Evolutionary conservation across 2,888 invertebrate genomes (phyloP).

Genomic region (Plagodis pulveraria): DNA sequence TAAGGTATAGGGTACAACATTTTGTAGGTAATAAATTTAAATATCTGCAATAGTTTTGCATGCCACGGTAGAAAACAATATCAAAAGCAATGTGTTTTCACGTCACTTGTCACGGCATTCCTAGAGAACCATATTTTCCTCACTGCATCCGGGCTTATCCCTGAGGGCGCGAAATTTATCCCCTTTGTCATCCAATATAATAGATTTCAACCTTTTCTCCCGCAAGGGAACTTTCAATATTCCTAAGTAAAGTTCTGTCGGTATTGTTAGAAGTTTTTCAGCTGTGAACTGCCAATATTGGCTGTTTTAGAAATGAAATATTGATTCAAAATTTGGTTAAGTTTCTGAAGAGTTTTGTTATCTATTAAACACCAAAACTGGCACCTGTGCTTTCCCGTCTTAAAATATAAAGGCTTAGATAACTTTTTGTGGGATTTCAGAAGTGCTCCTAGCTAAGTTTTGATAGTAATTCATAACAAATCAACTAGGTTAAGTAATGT

Average conservation of each 20-base stretch:
- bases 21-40: no score
- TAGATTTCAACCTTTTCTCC: conserved; percentile 24
- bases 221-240: conserved; percentile 30
- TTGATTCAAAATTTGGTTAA: background rate
- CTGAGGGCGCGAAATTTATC: conserved; percentile 26
- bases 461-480: no score
- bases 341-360: background rate
- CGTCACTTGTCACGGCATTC: conserved; percentile 6
- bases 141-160: conserved; percentile 16
- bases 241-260: conserved; percentile 26
- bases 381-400: no score
- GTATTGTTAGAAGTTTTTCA: conserved; percentile 24
- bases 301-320: conserved; percentile 7
- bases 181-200: conserved; percentile 24
- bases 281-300: conserved; percentile 20
- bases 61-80: no score
- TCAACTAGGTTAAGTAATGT: no score
- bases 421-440: no score
- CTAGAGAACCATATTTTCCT: conserved; percentile 7
- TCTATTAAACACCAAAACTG: background rate
- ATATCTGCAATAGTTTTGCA: no score
- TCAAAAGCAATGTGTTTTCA: background rate
- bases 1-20: no score
- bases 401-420: no score
- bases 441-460: no score